Conservation (phyloP, 2,113 vertebrate genomes). For the Alosa alosa region DNA sequence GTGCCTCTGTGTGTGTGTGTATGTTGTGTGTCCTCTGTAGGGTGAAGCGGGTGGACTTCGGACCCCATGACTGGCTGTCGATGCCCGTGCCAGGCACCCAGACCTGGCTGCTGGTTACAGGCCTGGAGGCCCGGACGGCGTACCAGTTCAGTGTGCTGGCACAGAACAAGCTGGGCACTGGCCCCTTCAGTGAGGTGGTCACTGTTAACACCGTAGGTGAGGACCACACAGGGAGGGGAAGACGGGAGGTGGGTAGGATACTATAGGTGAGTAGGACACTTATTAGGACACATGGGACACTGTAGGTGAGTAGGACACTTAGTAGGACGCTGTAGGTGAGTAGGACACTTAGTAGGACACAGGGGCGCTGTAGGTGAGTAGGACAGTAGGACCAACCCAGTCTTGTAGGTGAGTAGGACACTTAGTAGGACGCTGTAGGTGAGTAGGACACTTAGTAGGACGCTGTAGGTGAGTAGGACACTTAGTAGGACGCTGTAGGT, state of each 20-base stretch:
- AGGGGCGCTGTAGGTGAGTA: neutral
- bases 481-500: no score
- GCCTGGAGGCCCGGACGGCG: conserved; percentile 90
- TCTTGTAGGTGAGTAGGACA: neutral
- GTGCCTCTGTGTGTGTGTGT: neutral
- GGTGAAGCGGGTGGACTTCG: conserved; percentile 94
- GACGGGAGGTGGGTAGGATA: neutral
- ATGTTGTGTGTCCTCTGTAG: conserved; percentile 59
- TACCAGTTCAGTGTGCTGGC: conserved; percentile 99
- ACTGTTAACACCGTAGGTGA: conserved; percentile 97
- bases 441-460: no score
- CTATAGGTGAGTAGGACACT: neutral
- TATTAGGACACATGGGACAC: neutral
- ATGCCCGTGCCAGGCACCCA: conserved; percentile 86
- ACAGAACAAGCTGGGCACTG: conserved; percentile 97
- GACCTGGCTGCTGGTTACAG: conserved; percentile 89
- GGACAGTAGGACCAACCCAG: neutral
- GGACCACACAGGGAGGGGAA: neutral
- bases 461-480: no score
- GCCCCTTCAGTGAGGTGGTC: conserved; percentile 99
- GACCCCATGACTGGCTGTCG: conserved; percentile 96
- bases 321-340: neutral
- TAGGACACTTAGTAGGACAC: neutral
- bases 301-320: neutral
- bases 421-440: neutral